Conservation (phyloP, 2,113 vertebrate species). For the Oreochromis aureus region DNA sequence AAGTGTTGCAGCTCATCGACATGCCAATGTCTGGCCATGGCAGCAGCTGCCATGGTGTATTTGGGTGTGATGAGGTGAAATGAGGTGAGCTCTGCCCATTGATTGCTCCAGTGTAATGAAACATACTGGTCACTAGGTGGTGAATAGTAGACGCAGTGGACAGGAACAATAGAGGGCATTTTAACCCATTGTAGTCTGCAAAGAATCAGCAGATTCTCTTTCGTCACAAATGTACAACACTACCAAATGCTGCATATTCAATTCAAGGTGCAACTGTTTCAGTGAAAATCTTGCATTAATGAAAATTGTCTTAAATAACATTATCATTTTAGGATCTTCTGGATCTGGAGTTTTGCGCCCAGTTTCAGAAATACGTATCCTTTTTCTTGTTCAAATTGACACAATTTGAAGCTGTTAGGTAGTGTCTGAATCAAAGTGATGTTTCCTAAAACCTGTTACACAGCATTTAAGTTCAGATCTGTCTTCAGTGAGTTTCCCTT, state of each 20-base stretch:
- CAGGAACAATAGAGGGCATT: neutral
- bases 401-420: neutral
- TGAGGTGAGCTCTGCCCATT: slow-evolving; percentile 45
- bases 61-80: slow-evolving; percentile 52
- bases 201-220: neutral
- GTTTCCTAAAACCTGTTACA: slow-evolving; percentile 69
- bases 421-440: neutral
- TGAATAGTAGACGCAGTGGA: neutral
- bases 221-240: neutral
- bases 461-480: slow-evolving; percentile 85
- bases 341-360: slow-evolving; percentile 75
- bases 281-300: neutral
- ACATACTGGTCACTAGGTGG: slow-evolving; percentile 41
- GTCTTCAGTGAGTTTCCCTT: slow-evolving; percentile 95
- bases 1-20: slow-evolving; percentile 18
- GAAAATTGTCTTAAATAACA: neutral
- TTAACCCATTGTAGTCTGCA: neutral
- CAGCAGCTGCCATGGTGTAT: slow-evolving; percentile 47
- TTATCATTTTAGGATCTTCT: slow-evolving; percentile 67
- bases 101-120: slow-evolving; percentile 36
- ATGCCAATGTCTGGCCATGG: neutral
- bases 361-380: slow-evolving; percentile 98
- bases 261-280: neutral
- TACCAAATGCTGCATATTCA: neutral
- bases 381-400: slow-evolving; percentile 42